Base-by-base conservation (phyloP, 2,888 invertebrate genomes). In the Gandaritis pyraliata region DNA sequence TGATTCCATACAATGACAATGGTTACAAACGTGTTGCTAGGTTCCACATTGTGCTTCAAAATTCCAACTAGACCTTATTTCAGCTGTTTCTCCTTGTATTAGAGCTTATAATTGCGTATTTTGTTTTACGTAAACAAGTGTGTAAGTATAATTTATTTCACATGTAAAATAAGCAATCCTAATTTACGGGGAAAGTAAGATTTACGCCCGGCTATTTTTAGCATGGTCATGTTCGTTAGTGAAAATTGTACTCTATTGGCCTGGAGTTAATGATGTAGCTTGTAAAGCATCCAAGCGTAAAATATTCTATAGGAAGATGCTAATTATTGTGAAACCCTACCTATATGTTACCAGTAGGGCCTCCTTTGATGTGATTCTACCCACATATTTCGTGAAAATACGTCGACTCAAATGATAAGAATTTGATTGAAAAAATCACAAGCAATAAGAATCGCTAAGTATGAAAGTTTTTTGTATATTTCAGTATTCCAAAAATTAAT, bases 131-230 rank as follows among this genome's bases (percentile, higher is more conserved):
- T 46, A 47, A 52, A 53, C 57, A 57, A 57, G 51, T 45, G 39
- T 60, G 55, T 58, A 52, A 56, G 18, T 45, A 45, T 65, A 48
- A 58, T 56, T 65, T 53, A 36, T 18, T 54, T 47, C n/a, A 52
- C 58, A 45, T 38, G 59, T 48, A 55, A 64, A 64, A 57, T 64
- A 58, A 65, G 59, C 65, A 61, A 61, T 58, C 41, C 16, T 43
- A 58, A 62, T 65, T 58, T 59, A 61, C 39, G 38, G 49, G 39
- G 33, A 54, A 46, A 61, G 48, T 59, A 49, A 51, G 57, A 59
- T 64, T 58, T 65, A 56, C 58, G 59, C 18, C 52, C 33, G 30
- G 36, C 23, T 41, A 53, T 53, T 30, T 58, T 43, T 23, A 60
- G 30, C 54, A 18, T 38, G 43, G 36, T 36, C 12, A 11, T 11